These are phyloP conservation scores for Melanotaenia parkinsoni DNA, from an alignment of 2,797 vertebrate species.

Conservation along the genomic window DNA sequence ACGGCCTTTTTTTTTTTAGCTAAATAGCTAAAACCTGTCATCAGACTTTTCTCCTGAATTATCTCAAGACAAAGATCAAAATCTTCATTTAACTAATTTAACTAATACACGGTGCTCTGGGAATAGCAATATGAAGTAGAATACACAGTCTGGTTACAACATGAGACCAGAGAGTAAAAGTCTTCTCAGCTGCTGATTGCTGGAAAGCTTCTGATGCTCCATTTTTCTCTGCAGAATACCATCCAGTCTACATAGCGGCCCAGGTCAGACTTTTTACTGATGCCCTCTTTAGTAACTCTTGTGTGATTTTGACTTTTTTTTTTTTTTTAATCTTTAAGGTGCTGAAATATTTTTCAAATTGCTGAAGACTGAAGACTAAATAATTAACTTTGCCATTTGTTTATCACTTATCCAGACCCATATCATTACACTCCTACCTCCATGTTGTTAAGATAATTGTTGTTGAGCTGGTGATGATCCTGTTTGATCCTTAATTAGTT, in stretches of 20 bases:
- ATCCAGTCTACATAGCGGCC: background rate
- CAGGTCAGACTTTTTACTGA: background rate
- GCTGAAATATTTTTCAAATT: background rate
- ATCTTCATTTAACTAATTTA: background rate
- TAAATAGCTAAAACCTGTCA: background rate
- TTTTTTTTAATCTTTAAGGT: background rate
- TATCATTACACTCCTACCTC: background rate
- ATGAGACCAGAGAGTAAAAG: too few species aligned
- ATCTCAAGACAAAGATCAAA: background rate
- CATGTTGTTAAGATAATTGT: background rate
- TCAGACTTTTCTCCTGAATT: background rate
- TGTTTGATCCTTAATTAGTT: background rate
- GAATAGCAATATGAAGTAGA: too few species aligned
- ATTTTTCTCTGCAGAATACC: background rate
- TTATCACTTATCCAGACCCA: background rate
- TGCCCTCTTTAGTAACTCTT: background rate
- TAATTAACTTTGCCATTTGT: background rate
- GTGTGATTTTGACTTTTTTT: background rate
- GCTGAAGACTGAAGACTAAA: too few species aligned
- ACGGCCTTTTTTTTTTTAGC: too few species aligned
- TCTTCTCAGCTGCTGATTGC: background rate
- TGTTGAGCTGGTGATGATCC: background rate
- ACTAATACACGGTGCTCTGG: too few species aligned
- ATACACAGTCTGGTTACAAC: too few species aligned
- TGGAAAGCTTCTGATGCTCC: background rate